Evolutionary conservation across 2,888 invertebrate genomes (phyloP).

Genomic region (Alcis repandata): DNA sequence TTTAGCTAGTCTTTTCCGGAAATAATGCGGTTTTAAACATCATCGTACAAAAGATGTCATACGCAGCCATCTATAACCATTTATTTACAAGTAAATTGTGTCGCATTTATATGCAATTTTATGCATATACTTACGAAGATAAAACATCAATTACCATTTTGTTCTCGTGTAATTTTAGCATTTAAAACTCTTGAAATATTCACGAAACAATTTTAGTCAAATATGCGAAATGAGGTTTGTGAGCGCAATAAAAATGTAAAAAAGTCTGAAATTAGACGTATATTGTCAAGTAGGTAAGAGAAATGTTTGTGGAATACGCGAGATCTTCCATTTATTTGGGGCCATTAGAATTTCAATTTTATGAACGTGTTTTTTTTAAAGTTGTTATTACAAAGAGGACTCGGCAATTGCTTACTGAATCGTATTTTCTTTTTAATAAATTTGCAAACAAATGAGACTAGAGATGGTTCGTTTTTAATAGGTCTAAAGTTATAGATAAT

Average conservation of each 20-base stretch:
- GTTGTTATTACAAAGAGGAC: slow-evolving; percentile 55
- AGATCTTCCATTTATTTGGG: slow-evolving; percentile 64
- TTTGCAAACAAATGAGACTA: not conserved
- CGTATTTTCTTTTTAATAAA: slow-evolving; percentile 50
- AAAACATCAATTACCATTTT: slow-evolving; percentile 37
- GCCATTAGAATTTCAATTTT: slow-evolving; percentile 66
- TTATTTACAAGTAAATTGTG: slow-evolving; percentile 25
- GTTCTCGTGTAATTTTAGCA: slow-evolving; percentile 35
- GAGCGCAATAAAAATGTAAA: slow-evolving; percentile 52
- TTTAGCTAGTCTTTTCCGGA: not conserved
- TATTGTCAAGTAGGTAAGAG: slow-evolving; percentile 52
- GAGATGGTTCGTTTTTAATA: not conserved
- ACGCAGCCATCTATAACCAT: slow-evolving; percentile 12
- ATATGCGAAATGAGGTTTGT: slow-evolving; percentile 52
- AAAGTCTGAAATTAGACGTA: slow-evolving; percentile 53
- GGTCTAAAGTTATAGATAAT: too few relatives aligned
- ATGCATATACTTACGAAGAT: slow-evolving; percentile 31
- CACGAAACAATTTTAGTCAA: slow-evolving; percentile 49
- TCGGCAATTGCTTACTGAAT: slow-evolving; percentile 52
- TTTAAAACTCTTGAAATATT: slow-evolving; percentile 45
- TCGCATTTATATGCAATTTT: slow-evolving; percentile 17
- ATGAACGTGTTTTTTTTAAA: slow-evolving; percentile 55
- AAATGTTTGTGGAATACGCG: slow-evolving; percentile 58
- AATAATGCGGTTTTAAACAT: not conserved
- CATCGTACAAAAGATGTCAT: not conserved